These are phyloP conservation scores for Eulemur rubriventer DNA, from an alignment of 2,797 vertebrate species.

Conservation along the genomic window DNA sequence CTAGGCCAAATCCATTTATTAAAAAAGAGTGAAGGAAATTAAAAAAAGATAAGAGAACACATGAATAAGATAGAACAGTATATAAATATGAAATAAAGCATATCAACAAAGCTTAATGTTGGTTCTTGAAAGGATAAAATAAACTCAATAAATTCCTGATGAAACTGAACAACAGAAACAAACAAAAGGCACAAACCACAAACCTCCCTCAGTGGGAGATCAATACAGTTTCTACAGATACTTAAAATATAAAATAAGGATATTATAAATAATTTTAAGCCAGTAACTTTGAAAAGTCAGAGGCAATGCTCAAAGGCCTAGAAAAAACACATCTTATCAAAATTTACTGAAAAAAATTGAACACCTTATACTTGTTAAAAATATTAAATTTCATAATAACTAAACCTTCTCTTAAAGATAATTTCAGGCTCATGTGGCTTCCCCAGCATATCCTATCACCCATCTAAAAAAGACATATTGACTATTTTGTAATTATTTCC, in stretches of 20 bases:
- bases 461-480: neutral
- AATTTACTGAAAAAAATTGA: neutral
- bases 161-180: neutral
- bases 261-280: neutral
- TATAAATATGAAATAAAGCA: neutral
- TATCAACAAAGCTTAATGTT: neutral
- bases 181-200: neutral
- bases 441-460: neutral
- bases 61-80: neutral
- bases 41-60: neutral
- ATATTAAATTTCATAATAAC: neutral
- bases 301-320: neutral
- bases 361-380: neutral
- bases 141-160: neutral
- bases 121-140: neutral
- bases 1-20: neutral
- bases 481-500: neutral
- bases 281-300: neutral
- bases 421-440: neutral
- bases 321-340: neutral
- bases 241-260: neutral
- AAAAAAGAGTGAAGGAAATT: neutral
- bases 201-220: neutral
- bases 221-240: neutral
- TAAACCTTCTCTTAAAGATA: neutral